A percentile compares a stretch with the other conserved stretches of the same genome.
Evolutionary conservation across 2,113 vertebrate species (phyloP).

Genomic region (Psephotus haematonotus): DNA sequence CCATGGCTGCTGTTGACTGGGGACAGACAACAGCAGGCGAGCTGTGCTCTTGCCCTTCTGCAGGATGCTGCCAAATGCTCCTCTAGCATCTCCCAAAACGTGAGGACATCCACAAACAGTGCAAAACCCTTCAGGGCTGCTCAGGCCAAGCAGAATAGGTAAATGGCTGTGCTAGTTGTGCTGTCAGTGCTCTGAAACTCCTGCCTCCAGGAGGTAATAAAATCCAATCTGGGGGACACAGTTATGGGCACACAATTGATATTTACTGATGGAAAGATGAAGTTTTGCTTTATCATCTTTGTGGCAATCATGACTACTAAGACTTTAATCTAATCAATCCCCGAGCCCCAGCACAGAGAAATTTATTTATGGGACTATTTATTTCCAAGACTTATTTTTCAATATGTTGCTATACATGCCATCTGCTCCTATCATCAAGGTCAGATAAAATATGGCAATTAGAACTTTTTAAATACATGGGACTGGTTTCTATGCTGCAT

Average conservation of each 20-base stretch:
- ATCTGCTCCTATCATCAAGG: not conserved
- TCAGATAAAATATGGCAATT: not conserved
- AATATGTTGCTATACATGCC: not conserved
- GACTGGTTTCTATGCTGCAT: fast-evolving
- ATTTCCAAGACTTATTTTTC: not conserved
- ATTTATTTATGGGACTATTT: not conserved
- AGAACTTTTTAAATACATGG: fast-evolving
- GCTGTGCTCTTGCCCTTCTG: not conserved
- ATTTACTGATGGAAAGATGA: not conserved
- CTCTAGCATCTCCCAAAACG: fast-evolving
- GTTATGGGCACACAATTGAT: not conserved
- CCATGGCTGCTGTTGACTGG: fast-evolving
- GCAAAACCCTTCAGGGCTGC: not conserved
- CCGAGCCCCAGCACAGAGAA: not conserved
- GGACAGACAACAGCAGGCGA: not conserved
- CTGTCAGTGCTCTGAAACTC: no score
- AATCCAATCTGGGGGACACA: no score
- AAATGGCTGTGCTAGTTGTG: fast-evolving
- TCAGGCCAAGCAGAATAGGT: no score
- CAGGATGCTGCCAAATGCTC: not conserved
- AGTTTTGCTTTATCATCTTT: not conserved
- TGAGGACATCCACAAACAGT: fast-evolving
- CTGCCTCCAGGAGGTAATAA: not conserved
- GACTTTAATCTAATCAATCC: not conserved
- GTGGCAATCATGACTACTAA: not conserved